Conservation (phyloP, 2,113 vertebrate genomes). For the Ageneiosus marmoratus region DNA sequence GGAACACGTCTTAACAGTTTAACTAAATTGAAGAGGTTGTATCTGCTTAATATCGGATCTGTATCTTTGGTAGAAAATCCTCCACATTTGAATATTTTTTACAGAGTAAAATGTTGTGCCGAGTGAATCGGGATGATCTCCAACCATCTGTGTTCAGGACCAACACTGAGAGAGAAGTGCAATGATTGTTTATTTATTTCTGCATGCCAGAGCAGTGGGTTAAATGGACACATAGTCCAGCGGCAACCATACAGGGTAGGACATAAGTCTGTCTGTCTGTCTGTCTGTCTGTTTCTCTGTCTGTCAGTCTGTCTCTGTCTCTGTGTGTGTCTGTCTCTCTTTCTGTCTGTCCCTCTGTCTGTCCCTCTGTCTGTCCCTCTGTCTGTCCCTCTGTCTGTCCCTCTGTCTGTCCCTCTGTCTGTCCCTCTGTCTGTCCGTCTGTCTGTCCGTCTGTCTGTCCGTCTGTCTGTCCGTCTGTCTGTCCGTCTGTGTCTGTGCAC, state of each 20-base stretch:
- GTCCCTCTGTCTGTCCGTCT: too few relatives aligned
- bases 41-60: not conserved
- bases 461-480: too few relatives aligned
- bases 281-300: not conserved
- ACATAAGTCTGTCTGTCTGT: not conserved
- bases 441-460: too few relatives aligned
- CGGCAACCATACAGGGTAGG: not conserved
- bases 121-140: not conserved
- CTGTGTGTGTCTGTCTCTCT: too few relatives aligned
- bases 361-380: too few relatives aligned
- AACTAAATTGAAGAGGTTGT: not conserved
- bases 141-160: not conserved
- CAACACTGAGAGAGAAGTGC: not conserved
- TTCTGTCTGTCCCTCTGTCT: too few relatives aligned
- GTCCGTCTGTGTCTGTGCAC: too few relatives aligned
- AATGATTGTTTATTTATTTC: not conserved
- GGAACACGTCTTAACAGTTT: not conserved
- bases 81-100: not conserved
- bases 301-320: too few relatives aligned
- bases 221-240: not conserved
- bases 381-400: too few relatives aligned
- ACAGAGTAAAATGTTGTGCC: not conserved
- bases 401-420: too few relatives aligned
- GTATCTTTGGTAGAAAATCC: not conserved
- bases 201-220: not conserved